These are phyloP conservation scores for Euplagia quadripunctaria DNA, from an alignment of 2,888 invertebrate genomes.

Conservation along the genomic window DNA sequence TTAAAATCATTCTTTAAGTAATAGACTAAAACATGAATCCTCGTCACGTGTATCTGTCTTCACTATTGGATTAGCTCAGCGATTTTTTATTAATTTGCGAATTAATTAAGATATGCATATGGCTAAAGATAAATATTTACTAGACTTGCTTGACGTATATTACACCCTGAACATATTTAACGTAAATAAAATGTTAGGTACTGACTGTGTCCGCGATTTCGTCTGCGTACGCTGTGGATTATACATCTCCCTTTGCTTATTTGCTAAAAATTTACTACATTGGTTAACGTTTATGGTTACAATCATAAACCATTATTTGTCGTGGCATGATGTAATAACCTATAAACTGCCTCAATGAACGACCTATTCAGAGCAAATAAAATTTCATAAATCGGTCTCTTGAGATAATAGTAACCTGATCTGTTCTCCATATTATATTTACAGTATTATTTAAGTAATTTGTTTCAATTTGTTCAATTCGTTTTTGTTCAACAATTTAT, in stretches of 20 bases:
- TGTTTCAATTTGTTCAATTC: no score
- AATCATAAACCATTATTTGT: no score
- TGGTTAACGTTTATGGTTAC: no score
- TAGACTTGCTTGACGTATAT: slow-evolving; percentile 34
- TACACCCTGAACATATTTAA: slow-evolving; percentile 7
- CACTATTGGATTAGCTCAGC: slow-evolving; percentile 38
- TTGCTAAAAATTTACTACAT: no score
- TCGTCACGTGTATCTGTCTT: slow-evolving; percentile 8
- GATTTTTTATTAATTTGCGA: slow-evolving; percentile 19
- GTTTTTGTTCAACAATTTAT: no score
- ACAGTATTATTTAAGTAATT: no score
- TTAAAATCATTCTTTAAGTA: slow-evolving; percentile 17
- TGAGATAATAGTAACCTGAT: no score
- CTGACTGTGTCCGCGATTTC: no score
- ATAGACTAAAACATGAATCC: slow-evolving; percentile 39
- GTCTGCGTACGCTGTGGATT: not conserved
- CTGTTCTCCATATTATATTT: no score
- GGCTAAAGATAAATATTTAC: slow-evolving; percentile 46
- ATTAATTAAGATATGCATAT: slow-evolving; percentile 41
- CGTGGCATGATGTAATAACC: no score
- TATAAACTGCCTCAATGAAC: no score
- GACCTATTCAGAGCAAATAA: not conserved
- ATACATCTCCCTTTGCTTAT: not conserved
- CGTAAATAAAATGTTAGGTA: not conserved
- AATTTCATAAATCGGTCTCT: no score